Evolutionary conservation across 2,797 vertebrate genomes (phyloP).

Genomic region (Tamandua tetradactyla): DNA sequence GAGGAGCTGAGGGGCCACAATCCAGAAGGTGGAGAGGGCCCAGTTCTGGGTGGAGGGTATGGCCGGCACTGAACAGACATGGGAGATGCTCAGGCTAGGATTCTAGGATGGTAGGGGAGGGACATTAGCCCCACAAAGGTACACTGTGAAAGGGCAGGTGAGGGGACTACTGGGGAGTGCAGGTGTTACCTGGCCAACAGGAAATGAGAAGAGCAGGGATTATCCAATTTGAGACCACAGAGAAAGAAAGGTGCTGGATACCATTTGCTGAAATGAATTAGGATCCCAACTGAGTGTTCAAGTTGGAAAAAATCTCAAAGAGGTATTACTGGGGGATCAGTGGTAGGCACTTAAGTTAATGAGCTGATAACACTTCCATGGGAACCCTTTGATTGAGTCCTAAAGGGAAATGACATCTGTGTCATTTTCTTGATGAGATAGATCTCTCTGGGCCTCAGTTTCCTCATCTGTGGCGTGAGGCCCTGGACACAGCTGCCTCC

Average conservation of each 20-base stretch:
- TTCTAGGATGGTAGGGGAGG: background rate
- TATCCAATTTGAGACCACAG: slow-evolving; percentile 49
- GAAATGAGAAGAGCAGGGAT: slow-evolving; percentile 51
- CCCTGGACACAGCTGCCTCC: fast-evolving
- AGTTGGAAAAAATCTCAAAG: slow-evolving; percentile 58
- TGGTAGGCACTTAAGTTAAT: slow-evolving; percentile 70
- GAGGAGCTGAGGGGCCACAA: background rate
- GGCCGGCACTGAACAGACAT: background rate
- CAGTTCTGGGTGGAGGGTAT: background rate
- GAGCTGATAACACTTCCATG: slow-evolving; percentile 15
- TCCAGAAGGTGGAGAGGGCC: background rate
- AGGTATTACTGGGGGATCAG: slow-evolving; percentile 63
- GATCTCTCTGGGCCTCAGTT: background rate
- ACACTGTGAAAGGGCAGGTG: background rate
- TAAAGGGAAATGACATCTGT: background rate
- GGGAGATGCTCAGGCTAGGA: background rate
- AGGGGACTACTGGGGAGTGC: background rate
- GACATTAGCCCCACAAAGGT: background rate
- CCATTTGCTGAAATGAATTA: slow-evolving; percentile 65
- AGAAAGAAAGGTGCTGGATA: background rate
- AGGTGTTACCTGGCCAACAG: slow-evolving; percentile 60
- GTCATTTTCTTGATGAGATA: slow-evolving; percentile 12
- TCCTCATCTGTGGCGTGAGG: background rate
- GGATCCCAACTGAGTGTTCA: slow-evolving; percentile 40
- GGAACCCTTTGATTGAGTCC: slow-evolving; percentile 1